Evolutionary conservation across 2,113 vertebrate genomes (phyloP), one percentile per base, ranked within the genome.

Genomic region (Sphyrna mokarran): DNA sequence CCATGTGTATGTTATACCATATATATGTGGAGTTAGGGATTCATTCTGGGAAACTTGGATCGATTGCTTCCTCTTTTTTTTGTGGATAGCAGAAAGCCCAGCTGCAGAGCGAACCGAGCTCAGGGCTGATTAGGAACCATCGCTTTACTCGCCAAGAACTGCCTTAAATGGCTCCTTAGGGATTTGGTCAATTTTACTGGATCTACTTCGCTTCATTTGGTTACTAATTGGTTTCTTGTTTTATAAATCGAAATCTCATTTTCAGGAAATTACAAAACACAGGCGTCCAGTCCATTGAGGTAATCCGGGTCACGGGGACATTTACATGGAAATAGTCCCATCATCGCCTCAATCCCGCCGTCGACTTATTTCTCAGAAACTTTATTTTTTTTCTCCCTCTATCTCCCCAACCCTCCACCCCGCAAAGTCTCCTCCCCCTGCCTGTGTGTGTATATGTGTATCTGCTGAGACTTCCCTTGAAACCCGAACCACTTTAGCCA

Each of bases 221-320:
- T 98, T 98, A 98, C 98, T 98, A 98, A 98, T 98, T 98, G 98
- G 97, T 98, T 98, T 98, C 98, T 98, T 98, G 97, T 98, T 98
- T 98, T 98, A 98, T 97, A 98, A 98, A 98, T 98, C 98, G 98
- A 98, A 98, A 98, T 98, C 98, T 98, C 97, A 98, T 98, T 98
- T 98, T 98, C 97, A 97, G 97, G 97, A 98, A 98, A 98, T 98
- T 97, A 97, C 97, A 97, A 97, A 97, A 96, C 97, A 97, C 97
- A 95, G 96, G 97, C 96, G 97, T 97, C 96, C 96, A 97, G 97
- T 97, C 97, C 97, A 97, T 97, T 97, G 97, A 97, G 97, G 97
- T 98, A 98, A 98, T 98, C 97, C 97, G 97, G 97, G 97, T 97
- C 97, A 97, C 96, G 97, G 96, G 96, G 97, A 54, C 97, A 97